Evolutionary conservation across 2,888 invertebrate species (phyloP).

Genomic region (Stenodema calcarata): DNA sequence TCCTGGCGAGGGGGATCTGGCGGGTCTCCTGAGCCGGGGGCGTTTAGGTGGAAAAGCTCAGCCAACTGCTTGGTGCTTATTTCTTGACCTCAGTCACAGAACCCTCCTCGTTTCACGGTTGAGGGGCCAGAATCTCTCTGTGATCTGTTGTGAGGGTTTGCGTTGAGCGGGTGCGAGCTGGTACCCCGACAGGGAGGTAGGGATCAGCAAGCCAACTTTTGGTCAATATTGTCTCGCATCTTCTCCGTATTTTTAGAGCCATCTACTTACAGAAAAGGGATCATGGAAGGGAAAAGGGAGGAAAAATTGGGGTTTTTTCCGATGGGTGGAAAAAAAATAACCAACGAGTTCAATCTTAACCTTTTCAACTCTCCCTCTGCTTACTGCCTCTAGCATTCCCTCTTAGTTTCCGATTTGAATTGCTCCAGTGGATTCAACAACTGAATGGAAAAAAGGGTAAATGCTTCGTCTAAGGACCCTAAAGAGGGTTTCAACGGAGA

Average conservation of each 20-base stretch:
- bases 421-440: neutral
- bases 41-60: constrained; percentile 7
- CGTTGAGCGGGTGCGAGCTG: neutral
- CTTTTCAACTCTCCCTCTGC: neutral
- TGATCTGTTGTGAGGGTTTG: neutral
- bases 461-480: neutral
- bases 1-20: neutral
- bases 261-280: neutral
- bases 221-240: constrained; percentile 8
- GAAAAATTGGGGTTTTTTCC: neutral
- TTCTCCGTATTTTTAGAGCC: neutral
- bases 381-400: neutral
- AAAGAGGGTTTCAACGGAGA: neutral
- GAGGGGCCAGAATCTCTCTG: neutral
- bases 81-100: constrained; percentile 20
- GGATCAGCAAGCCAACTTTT: constrained; percentile 1
- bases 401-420: neutral
- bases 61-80: neutral
- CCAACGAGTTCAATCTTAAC: neutral
- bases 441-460: neutral
- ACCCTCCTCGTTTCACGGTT: constrained; percentile 29
- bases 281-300: neutral
- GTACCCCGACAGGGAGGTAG: neutral
- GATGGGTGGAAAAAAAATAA: neutral
- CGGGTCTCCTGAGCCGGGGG: neutral